These are phyloP conservation scores for Drosophila kepulauana DNA, from an alignment of 1,140 invertebrate genomes.

Conservation along the genomic window DNA sequence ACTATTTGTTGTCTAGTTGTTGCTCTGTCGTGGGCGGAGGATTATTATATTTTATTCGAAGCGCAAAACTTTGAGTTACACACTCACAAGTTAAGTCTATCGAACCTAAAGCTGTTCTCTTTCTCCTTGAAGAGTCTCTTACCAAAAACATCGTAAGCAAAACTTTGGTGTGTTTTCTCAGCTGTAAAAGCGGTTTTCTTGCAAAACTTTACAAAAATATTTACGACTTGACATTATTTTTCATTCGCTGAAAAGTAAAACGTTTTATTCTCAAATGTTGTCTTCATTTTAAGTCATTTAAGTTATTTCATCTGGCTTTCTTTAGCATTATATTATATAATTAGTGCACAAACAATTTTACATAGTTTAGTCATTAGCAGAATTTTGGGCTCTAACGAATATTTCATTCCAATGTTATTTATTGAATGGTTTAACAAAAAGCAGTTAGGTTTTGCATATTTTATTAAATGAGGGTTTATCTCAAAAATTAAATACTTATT, in stretches of 20 bases:
- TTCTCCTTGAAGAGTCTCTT: constrained; percentile 1
- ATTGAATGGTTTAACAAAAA: too few species aligned
- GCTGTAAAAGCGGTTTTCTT: constrained; percentile 13
- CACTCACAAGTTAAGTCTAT: constrained; percentile 48
- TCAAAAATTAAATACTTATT: too few species aligned
- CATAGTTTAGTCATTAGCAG: too few species aligned
- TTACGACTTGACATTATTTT: constrained; percentile 2
- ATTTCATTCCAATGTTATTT: too few species aligned
- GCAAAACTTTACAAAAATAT: constrained; percentile 20
- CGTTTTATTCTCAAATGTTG: neutral
- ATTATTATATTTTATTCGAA: constrained; percentile 42
- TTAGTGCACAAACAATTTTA: too few species aligned
- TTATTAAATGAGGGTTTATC: too few species aligned
- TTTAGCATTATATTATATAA: too few species aligned
- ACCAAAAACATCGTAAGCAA: neutral
- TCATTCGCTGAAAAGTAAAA: neutral
- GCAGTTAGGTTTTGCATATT: too few species aligned
- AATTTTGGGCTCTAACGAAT: too few species aligned
- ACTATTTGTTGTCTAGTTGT: neutral
- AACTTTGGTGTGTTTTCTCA: constrained; percentile 18
- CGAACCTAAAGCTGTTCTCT: constrained; percentile 42
- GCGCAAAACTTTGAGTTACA: constrained; percentile 55
- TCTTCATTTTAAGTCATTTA: neutral
- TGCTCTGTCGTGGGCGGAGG: constrained; percentile 1
- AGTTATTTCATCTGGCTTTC: neutral